Conservation (phyloP, 2,888 invertebrate species). For the Andrena minutula region DNA sequence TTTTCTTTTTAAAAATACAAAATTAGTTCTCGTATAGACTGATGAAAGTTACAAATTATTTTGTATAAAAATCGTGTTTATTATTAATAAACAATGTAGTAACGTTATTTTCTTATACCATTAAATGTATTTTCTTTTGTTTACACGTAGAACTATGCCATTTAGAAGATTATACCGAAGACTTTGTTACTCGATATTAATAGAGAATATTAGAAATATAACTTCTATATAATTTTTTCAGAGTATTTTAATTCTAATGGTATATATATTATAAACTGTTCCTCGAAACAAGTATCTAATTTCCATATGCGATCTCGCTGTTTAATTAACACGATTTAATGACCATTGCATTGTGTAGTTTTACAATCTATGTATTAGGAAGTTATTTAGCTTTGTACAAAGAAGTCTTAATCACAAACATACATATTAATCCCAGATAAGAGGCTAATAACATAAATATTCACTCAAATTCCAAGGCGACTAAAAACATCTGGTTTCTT, state of each 20-base stretch:
- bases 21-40: conserved; percentile 5
- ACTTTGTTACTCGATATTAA: neutral
- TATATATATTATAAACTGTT: neutral
- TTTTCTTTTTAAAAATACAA: neutral
- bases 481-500: conserved; percentile 82
- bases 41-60: conserved; percentile 12
- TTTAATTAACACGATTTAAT: conserved; percentile 44
- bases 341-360: conserved; percentile 34
- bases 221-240: conserved; percentile 1
- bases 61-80: conserved; percentile 37
- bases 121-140: conserved; percentile 18
- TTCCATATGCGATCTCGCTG: conserved; percentile 15
- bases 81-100: conserved; percentile 29
- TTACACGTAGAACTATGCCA: conserved; percentile 1
- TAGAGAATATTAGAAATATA: conserved; percentile 5
- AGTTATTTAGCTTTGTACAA: conserved; percentile 71
- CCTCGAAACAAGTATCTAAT: conserved; percentile 1
- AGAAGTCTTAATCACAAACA: conserved; percentile 42
- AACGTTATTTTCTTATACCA: neutral
- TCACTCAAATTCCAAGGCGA: conserved; percentile 79
- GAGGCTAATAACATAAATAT: conserved; percentile 21
- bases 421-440: conserved; percentile 51
- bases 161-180: neutral
- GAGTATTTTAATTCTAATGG: neutral
- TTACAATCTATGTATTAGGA: conserved; percentile 58